These are phyloP conservation scores for Zootoca vivipara DNA, from an alignment of 2,113 vertebrate genomes.

Conservation along the genomic window DNA sequence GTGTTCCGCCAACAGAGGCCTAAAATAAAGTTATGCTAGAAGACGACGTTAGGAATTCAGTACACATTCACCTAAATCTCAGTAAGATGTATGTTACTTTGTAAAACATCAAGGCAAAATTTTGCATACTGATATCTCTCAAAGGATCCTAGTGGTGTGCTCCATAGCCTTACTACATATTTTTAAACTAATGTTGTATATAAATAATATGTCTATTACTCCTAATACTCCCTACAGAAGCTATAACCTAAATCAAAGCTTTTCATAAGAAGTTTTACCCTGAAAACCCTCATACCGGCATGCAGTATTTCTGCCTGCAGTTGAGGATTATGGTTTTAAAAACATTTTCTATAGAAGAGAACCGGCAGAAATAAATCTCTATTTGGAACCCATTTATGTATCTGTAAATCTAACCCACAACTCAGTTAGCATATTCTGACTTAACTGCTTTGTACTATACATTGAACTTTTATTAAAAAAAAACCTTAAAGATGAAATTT, in stretches of 20 bases:
- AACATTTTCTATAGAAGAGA: constrained; percentile 52
- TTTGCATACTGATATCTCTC: constrained; percentile 56
- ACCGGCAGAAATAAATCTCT: constrained; percentile 49
- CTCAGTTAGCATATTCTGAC: neutral
- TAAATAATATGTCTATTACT: constrained; percentile 57
- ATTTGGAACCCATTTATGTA: constrained; percentile 41
- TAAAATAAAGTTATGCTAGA: constrained; percentile 54
- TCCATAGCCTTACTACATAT: constrained; percentile 45
- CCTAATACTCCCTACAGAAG: constrained; percentile 58
- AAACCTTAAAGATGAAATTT: neutral
- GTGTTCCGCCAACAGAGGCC: constrained; percentile 48
- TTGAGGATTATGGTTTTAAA: constrained; percentile 64
- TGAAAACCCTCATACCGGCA: constrained; percentile 54
- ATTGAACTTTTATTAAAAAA: too few species aligned
- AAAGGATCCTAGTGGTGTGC: constrained; percentile 51
- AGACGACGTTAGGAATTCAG: constrained; percentile 51
- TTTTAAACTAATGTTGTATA: constrained; percentile 52
- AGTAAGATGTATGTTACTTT: constrained; percentile 45
- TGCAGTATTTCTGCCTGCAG: constrained; percentile 44
- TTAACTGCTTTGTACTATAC: neutral
- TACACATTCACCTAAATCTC: constrained; percentile 64
- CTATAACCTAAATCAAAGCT: constrained; percentile 59
- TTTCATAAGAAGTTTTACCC: constrained; percentile 52
- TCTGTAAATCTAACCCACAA: neutral
- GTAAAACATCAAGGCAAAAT: constrained; percentile 50